Percentiles rank a stretch among this genome's conserved stretches.
Conservation (phyloP, 2,888 invertebrate species). For the Lithophane semibrunnea region DNA sequence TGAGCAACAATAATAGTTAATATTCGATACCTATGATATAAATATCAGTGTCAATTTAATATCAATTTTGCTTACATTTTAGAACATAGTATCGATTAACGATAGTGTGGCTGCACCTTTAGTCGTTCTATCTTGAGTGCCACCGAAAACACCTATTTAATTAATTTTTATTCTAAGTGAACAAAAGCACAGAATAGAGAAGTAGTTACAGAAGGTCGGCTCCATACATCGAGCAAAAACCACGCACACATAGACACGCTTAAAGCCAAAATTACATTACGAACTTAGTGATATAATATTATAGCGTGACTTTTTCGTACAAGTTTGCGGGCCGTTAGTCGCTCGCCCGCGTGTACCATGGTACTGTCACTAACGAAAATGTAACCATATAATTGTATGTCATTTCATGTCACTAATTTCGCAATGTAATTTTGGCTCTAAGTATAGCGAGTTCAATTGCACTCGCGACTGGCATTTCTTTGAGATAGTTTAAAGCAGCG, state of each 20-base stretch:
- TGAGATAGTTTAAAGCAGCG: too few relatives aligned
- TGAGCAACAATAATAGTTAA: slow-evolving; percentile 45
- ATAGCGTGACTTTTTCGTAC: too few relatives aligned
- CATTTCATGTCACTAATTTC: too few relatives aligned
- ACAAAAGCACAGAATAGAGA: slow-evolving; percentile 40
- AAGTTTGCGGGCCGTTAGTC: too few relatives aligned
- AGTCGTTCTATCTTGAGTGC: slow-evolving; percentile 50
- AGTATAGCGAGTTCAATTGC: too few relatives aligned
- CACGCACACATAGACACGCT: background rate
- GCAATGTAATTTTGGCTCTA: too few relatives aligned
- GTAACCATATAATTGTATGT: too few relatives aligned
- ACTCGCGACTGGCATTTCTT: too few relatives aligned
- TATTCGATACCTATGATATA: slow-evolving; percentile 39
- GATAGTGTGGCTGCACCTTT: slow-evolving; percentile 56
- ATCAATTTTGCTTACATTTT: slow-evolving; percentile 25
- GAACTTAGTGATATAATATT: too few relatives aligned
- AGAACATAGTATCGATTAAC: slow-evolving; percentile 21
- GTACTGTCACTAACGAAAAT: too few relatives aligned
- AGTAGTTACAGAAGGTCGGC: background rate
- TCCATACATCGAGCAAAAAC: background rate
- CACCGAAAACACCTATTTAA: slow-evolving; percentile 57
- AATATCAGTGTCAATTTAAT: slow-evolving; percentile 41
- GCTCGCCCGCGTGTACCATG: too few relatives aligned
- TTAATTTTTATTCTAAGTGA: slow-evolving; percentile 64
- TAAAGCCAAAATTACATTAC: too few relatives aligned